These are phyloP conservation scores for Papilio polyxenes DNA, from an alignment of 1,140 invertebrate genomes.

Conservation along the genomic window DNA sequence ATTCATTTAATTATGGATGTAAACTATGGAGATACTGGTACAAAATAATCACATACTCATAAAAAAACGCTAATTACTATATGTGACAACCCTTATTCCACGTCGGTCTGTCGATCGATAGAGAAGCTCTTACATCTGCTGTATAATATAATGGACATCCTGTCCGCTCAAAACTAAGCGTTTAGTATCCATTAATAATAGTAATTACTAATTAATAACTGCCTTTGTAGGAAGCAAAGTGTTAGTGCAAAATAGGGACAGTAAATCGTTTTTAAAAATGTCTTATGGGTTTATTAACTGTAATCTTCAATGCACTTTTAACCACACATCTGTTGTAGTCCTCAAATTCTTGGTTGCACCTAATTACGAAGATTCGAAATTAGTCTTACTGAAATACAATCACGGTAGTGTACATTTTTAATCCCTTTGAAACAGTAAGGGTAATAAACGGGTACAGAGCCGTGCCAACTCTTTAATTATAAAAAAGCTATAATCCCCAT, in stretches of 20 bases:
- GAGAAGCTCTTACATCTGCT: conserved; percentile 40
- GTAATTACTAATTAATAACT: not conserved
- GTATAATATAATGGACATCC: conserved; percentile 41
- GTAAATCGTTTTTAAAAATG: not conserved
- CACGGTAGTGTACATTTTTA: not conserved
- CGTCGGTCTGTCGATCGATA: conserved; percentile 16
- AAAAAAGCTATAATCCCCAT: conserved; percentile 23
- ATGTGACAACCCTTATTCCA: not conserved
- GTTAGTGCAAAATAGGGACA: not conserved
- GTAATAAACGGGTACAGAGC: not conserved
- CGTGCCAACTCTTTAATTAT: conserved; percentile 27
- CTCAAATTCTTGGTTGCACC: no score
- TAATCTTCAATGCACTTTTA: no score
- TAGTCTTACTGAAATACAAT: not conserved
- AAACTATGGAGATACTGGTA: not conserved
- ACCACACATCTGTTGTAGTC: no score
- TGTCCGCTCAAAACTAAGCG: conserved; percentile 19
- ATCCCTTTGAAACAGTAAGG: conserved; percentile 1
- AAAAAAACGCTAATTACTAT: not conserved
- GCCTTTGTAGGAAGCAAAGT: not conserved
- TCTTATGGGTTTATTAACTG: no score
- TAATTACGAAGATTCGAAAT: not conserved
- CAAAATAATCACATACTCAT: not conserved
- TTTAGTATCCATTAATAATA: conserved; percentile 13
- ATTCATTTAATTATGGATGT: not conserved